Evolutionary conservation across 2,113 vertebrate genomes (phyloP).

Genomic region (Philantomba maxwellii): DNA sequence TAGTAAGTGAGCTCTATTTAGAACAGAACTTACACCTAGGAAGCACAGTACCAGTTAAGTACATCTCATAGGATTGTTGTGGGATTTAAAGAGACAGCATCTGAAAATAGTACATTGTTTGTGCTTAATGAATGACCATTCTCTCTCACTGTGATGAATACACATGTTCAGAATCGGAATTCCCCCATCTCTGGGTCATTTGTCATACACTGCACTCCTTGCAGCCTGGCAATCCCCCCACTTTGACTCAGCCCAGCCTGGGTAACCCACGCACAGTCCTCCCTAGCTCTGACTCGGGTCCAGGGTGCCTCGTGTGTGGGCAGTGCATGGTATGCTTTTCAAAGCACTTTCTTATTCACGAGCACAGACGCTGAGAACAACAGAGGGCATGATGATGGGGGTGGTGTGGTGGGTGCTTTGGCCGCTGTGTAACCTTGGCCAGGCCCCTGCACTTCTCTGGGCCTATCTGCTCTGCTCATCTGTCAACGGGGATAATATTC

Average conservation of each 20-base stretch:
- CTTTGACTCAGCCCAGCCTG: neutral
- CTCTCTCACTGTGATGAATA: neutral
- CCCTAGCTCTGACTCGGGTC: neutral
- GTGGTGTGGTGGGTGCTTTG: neutral
- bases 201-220: neutral
- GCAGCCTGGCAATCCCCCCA: neutral
- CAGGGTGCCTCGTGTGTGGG: neutral
- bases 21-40: neutral
- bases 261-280: neutral
- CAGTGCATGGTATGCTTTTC: constrained; percentile 9
- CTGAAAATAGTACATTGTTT: neutral
- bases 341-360: neutral
- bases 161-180: neutral
- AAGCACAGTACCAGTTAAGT: neutral
- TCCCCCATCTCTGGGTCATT: neutral
- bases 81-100: neutral
- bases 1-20: neutral
- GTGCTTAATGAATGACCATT: neutral
- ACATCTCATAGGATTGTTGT: neutral
- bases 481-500: neutral
- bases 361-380: neutral
- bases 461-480: neutral
- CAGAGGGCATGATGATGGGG: neutral
- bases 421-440: neutral
- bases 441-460: neutral